Base-by-base conservation (phyloP, 1,140 invertebrate genomes). In the Formica exsecta region DNA sequence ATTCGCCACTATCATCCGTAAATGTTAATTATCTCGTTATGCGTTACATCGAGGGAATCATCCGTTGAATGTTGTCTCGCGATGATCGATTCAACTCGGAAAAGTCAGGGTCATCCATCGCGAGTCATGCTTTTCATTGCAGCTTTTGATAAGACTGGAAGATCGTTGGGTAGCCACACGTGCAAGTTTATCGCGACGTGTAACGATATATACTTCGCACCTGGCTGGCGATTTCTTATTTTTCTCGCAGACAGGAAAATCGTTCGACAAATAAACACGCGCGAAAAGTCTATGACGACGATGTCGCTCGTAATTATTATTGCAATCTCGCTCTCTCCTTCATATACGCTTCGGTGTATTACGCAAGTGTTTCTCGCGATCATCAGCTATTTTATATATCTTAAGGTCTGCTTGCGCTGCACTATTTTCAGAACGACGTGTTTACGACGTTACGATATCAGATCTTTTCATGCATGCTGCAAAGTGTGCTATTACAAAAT, bases 21-120 rank as follows among this genome's bases (percentile, higher is more conserved):
- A 22, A 22, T n/a, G 32, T 48, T n/a, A 19, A 19, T 66, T 64
- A 41, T 68, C 64, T 68, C 25, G 25, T 3, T 13, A 48, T n/a
- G 9, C 32, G 44, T 38, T 7, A 16, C 13, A 19, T 79, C 38
- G 65, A 25, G 57, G 36, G 8, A 25, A 38, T 61, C 19, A 11
- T 41, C 11, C 57, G 48, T 57, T 29, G 61, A 68, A 66, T 16
- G 8, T 71, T 59, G 68, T 83, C 79, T 48, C 68, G 57, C 22
- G 54, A 83, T 83, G 41, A 83, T 83, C 68, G 79, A 83, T 74
- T 51, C 19, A 38, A 25, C 38, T 61, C n/a, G 25, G 3, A 83
- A 83, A 83, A 83, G 54, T 83, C 79, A 83, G 54, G 68, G 79
- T 74, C 79, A 29, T 16, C 38, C 25, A 54, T 16, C 77, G 25